Conservation (phyloP, 2,113 vertebrate genomes). For the Heterocephalus glaber region DNA sequence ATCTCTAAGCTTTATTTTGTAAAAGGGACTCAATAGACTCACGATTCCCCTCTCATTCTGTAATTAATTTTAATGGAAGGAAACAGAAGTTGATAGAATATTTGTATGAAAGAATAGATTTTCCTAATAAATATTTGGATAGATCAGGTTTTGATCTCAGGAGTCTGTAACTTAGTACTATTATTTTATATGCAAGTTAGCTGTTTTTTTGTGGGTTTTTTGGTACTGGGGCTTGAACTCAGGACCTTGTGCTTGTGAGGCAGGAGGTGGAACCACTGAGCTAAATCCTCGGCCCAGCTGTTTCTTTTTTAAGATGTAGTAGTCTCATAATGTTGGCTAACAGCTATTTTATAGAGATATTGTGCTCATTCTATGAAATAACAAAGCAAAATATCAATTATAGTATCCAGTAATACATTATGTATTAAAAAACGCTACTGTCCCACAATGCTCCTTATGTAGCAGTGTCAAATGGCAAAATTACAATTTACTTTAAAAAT, state of each 20-base stretch:
- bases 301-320: not conserved
- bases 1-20: slow-evolving; percentile 25
- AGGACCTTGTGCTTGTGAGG: too few relatives aligned
- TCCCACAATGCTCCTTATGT: not conserved
- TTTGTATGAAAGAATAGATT: slow-evolving; percentile 25
- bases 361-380: slow-evolving; percentile 30
- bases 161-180: not conserved
- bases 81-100: not conserved
- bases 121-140: not conserved
- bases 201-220: slow-evolving; percentile 23
- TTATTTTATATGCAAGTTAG: not conserved
- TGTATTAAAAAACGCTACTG: not conserved
- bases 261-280: too few relatives aligned
- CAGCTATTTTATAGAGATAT: not conserved
- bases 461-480: not conserved
- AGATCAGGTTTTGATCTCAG: not conserved
- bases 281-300: too few relatives aligned
- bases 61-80: slow-evolving; percentile 29
- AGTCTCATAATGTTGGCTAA: not conserved
- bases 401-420: not conserved
- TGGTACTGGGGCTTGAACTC: too few relatives aligned
- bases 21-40: not conserved
- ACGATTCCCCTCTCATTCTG: not conserved
- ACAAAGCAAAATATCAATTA: not conserved
- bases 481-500: not conserved